Evolutionary conservation across 2,888 invertebrate genomes (phyloP), one percentile per base, ranked within the genome.

Genomic region (Saturnia japonica): DNA sequence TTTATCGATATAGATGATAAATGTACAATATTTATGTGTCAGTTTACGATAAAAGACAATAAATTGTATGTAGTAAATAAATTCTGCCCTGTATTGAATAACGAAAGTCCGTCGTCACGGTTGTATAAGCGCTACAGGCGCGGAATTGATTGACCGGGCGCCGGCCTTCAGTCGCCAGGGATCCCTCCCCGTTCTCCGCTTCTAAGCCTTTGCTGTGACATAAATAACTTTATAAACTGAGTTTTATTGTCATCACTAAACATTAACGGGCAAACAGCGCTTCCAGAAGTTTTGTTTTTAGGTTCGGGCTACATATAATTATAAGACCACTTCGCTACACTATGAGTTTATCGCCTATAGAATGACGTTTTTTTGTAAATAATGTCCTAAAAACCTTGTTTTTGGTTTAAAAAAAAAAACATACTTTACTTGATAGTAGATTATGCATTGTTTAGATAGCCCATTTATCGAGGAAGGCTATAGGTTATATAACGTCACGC

Each of bases 61-160:
- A 60, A 60, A 60, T 60, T 25, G 28, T 60, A 14, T 60, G 25
- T 28, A 60, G 57, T 64, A n/a, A 40, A 64, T 64, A 64, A 64
- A 64, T n/a, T 40, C 40, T 19, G 62, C 19, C 12, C 62, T 40
- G 64, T 64, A 64, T 64, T 64, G 40, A n/a, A 64, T 64, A 64
- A 34, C 64, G 40, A 40, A 62, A 64, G 40, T 40, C 64, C 64
- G 64, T 64, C 64, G 64, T 64, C 64, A 64, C 64, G 64, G 40
- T 19, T n/a, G n/a, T 64, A 28, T 28, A 28, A 60, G 62, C 47
- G 47, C 57, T 40, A 42, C 16, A 19, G 22, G 64, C 70, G n/a
- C 14, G 70, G 40, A 51, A 70, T 64, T 70, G 70, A 70, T 70
- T 70, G 70, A 70, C 54, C 70, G 70, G 67, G 54, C 57, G 68